Base-by-base conservation (phyloP, 2,888 invertebrate genomes). In the Eristalis pertinax region DNA sequence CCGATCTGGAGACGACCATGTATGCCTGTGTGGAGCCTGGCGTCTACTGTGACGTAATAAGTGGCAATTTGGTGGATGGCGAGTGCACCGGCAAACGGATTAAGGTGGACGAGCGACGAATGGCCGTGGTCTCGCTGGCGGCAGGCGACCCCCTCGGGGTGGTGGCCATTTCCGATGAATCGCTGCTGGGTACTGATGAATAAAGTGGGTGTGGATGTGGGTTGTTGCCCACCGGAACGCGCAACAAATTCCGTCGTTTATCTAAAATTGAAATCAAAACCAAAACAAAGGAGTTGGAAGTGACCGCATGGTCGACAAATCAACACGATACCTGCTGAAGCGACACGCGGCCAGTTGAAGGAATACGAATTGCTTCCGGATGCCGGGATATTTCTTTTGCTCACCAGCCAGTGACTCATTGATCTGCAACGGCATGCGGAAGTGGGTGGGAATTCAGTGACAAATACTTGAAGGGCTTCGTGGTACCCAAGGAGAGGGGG, bases 41-140 rank as follows among this genome's bases (percentile, higher is more conserved):
- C 10, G 93, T 89, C 0, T 96, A 96, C 91, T 96, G 96, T 91
- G 96, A 96, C 91, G 93, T 96, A 26, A 95, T 96, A 81, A 94
- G 94, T 75, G 96, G 96, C 10, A 70, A 38, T 62, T 69, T 84
- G 50, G 41, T 64, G 24, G 80, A 92, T 92, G 93, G 93, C 67
- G 90, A 91, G 0, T 97, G 97, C 90, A 94, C 95, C 0, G 97
- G 97, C 35, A 95, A 95, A 89, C 93, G 93, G 0, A 93, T 97
- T 0, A 93, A 91, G 0, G 96, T 97, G 4, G 94, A 94, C 32
- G 89, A 90, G 4, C 93, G 94, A 84, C 95, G 96, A 0, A 92
- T 91, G 0, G 96, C 95, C 0, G 91, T 93, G 56, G 94, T 96
- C 67, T 90, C 91, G 56, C 93, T 96, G 13, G 92, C 94, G 0